Conservation (phyloP, 2,797 vertebrate species). For the Myotis myotis region DNA sequence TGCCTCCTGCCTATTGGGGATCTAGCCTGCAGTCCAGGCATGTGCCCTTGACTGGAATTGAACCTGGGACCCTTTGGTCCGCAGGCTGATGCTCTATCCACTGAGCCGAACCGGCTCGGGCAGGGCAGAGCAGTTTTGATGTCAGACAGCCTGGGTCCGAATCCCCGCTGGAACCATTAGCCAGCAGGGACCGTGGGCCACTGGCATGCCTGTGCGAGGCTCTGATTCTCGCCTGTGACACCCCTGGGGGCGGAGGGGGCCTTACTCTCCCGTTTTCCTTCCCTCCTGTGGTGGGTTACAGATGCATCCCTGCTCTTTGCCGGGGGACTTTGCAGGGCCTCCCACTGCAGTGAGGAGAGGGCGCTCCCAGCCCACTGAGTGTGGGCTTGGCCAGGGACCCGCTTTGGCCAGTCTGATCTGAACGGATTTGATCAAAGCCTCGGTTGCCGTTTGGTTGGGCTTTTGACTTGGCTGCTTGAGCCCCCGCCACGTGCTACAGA, state of each 20-base stretch:
- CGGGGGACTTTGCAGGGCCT: neutral
- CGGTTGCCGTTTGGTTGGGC: neutral
- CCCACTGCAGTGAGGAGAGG: too few relatives aligned
- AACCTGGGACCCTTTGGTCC: too few relatives aligned
- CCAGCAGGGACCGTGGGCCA: neutral
- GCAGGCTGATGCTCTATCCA: too few relatives aligned
- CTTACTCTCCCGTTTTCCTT: too few relatives aligned
- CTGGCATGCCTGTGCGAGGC: neutral
- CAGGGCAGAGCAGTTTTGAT: neutral
- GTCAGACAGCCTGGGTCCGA: neutral
- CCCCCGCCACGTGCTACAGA: neutral
- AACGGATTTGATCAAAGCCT: neutral
- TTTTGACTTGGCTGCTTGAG: neutral
- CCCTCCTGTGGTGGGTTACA: neutral
- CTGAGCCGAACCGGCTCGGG: too few relatives aligned
- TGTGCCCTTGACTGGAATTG: too few relatives aligned
- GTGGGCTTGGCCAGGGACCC: neutral
- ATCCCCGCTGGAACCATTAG: neutral
- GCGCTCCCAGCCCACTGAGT: rapidly evolving
- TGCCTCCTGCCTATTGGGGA: too few relatives aligned
- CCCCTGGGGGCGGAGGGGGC: neutral
- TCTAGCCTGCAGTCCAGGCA: too few relatives aligned
- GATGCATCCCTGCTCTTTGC: neutral
- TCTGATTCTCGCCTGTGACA: neutral
- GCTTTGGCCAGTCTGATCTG: neutral